A percentile compares a stretch with the other conserved stretches of the same genome.
Evolutionary conservation across 2,888 invertebrate genomes (phyloP).

Genomic region (Andrena flavipes): DNA sequence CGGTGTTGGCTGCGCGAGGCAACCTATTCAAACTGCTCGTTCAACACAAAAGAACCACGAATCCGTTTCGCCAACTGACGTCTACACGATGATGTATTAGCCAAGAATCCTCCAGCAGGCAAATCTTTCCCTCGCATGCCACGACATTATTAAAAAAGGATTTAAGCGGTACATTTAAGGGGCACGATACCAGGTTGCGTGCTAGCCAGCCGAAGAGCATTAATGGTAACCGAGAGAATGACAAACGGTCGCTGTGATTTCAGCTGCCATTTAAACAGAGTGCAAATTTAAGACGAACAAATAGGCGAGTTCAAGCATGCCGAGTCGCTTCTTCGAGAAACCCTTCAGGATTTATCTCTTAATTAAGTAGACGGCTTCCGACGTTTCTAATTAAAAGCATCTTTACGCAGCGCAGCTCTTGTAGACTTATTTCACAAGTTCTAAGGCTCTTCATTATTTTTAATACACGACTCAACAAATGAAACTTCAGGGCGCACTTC

Average conservation of each 20-base stretch:
- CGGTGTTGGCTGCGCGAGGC: no score
- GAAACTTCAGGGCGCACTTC: not conserved
- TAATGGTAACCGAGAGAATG: constrained; percentile 24
- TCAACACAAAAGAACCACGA: no score
- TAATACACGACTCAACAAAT: not conserved
- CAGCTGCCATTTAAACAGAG: not conserved
- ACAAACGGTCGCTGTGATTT: constrained; percentile 1
- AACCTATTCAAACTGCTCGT: not conserved
- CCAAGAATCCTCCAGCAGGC: not conserved
- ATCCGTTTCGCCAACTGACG: no score
- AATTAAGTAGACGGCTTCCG: not conserved
- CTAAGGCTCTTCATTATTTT: no score
- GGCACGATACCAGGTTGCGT: not conserved
- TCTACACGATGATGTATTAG: not conserved
- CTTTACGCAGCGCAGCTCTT: not conserved
- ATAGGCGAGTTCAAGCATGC: not conserved
- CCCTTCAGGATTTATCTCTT: constrained; percentile 13
- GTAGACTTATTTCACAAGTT: not conserved
- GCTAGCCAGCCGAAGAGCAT: constrained; percentile 5
- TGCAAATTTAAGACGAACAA: constrained; percentile 8
- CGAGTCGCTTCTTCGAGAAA: not conserved
- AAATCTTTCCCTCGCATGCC: constrained; percentile 18
- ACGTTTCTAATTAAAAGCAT: constrained; percentile 17
- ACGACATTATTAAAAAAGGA: not conserved
- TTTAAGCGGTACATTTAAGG: not conserved